phyloP scores from a whole-genome alignment of 1,140 invertebrate genomes.

The Drosophila lini region DNA sequence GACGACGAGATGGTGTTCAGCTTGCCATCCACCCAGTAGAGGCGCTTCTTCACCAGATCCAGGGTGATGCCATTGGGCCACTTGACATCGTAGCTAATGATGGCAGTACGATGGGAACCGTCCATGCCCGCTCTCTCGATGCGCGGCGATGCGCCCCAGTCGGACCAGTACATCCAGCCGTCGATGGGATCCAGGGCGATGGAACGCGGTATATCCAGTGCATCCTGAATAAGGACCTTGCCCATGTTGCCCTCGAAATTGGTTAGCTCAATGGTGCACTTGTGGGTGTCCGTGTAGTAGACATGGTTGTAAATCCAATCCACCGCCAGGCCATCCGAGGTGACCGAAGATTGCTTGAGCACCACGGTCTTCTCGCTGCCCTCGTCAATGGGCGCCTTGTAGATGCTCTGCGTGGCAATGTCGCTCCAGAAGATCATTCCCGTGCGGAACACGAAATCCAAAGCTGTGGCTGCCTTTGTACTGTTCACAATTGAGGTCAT shows the following conservation, averaged over 20 bases:
- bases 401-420: constrained; percentile 94
- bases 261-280: constrained; percentile 95
- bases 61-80: constrained; percentile 98
- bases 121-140: constrained; percentile 98
- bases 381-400: constrained; percentile 97
- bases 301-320: constrained; percentile 99
- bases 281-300: constrained; percentile 97
- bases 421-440: constrained; percentile 98
- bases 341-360: constrained; percentile 92
- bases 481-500: constrained; percentile 95
- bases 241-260: constrained; percentile 95
- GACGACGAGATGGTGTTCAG: constrained; percentile 93
- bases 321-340: constrained; percentile 96
- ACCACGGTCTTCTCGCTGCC: constrained; percentile 93
- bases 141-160: constrained; percentile 96
- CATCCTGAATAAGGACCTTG: constrained; percentile 92
- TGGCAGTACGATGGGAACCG: constrained; percentile 94
- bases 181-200: constrained; percentile 98
- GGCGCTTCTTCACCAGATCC: constrained; percentile 91
- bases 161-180: constrained; percentile 98
- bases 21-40: constrained; percentile 99
- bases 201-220: constrained; percentile 96
- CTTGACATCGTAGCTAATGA: constrained; percentile 95
- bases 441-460: constrained; percentile 95
- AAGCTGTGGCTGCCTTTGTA: constrained; percentile 92